A percentile compares a stretch with the other conserved stretches of the same genome.
Evolutionary conservation across 2,113 vertebrate genomes (phyloP).

Genomic region (Notarius lentiginosus): DNA sequence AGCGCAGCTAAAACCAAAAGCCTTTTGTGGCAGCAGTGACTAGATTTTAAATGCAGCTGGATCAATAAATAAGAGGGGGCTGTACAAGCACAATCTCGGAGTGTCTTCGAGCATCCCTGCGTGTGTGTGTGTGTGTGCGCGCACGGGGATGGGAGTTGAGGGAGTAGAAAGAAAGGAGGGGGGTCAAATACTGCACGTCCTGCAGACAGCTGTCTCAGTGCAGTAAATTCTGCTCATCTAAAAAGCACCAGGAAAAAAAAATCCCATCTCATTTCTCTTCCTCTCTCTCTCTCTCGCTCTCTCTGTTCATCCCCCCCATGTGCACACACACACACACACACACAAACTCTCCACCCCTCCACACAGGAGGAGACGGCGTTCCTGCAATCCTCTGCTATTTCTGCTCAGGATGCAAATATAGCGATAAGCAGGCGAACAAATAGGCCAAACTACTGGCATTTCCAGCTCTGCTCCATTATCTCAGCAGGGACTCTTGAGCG

Average conservation of each 20-base stretch:
- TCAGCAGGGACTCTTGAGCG: constrained; percentile 69
- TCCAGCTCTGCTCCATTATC: constrained; percentile 55
- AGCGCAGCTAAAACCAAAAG: constrained; percentile 89
- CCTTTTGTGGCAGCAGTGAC: constrained; percentile 83
- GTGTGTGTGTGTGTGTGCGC: constrained; percentile 55
- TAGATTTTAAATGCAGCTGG: constrained; percentile 93
- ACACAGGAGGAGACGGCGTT: constrained; percentile 37
- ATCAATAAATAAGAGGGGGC: constrained; percentile 83
- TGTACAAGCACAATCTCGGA: constrained; percentile 72
- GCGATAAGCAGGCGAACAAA: constrained; percentile 77
- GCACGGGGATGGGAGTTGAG: constrained; percentile 23
- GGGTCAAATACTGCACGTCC: constrained; percentile 59
- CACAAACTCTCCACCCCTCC: too few relatives aligned
- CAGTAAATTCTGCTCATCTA: constrained; percentile 53
- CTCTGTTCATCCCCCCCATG: neutral
- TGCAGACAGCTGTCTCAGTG: constrained; percentile 75
- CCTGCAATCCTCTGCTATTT: constrained; percentile 50
- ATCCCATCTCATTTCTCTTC: constrained; percentile 38
- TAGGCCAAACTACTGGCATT: constrained; percentile 61
- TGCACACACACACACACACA: too few relatives aligned
- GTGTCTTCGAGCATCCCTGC: constrained; percentile 62
- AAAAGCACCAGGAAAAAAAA: constrained; percentile 29
- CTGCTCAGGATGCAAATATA: constrained; percentile 65
- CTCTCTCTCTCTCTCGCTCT: neutral
- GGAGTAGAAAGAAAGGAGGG: constrained; percentile 7